A percentile compares a stretch with the other conserved stretches of the same genome.
Conservation (phyloP, 1,140 invertebrate genomes). For the Heterodera carotae region DNA sequence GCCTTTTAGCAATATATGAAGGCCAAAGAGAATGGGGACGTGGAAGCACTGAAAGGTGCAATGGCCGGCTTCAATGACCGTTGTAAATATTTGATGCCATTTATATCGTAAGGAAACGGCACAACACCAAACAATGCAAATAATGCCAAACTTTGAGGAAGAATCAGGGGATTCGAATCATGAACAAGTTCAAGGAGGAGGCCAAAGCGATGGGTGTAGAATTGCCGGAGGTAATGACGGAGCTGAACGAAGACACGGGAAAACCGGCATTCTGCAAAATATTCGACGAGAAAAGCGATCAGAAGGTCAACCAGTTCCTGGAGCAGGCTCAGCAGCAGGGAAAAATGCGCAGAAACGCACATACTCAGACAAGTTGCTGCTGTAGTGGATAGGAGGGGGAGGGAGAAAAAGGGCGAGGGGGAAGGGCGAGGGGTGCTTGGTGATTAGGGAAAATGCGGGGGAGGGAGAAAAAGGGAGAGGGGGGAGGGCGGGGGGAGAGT, state of each 20-base stretch:
- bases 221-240: constrained; percentile 57
- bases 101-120: constrained; percentile 42
- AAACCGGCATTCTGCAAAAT: constrained; percentile 55
- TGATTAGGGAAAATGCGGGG: no score
- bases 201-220: constrained; percentile 57
- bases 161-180: constrained; percentile 56
- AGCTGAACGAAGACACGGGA: constrained; percentile 60
- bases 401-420: no score
- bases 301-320: constrained; percentile 53
- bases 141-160: constrained; percentile 40
- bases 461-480: no score
- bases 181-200: constrained; percentile 58
- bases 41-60: constrained; percentile 56
- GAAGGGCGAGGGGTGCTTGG: no score
- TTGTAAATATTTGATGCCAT: constrained; percentile 62
- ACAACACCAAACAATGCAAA: not conserved
- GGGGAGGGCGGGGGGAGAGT: not conserved
- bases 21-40: constrained; percentile 54
- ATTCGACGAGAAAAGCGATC: constrained; percentile 39
- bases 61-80: constrained; percentile 58
- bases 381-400: no score
- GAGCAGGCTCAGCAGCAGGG: constrained; percentile 42
- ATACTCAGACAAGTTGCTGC: constrained; percentile 30
- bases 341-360: constrained; percentile 28
- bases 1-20: constrained; percentile 55